Evolutionary conservation across 2,113 vertebrate genomes (phyloP).

Genomic region (Sinocyclocheilus grahami): DNA sequence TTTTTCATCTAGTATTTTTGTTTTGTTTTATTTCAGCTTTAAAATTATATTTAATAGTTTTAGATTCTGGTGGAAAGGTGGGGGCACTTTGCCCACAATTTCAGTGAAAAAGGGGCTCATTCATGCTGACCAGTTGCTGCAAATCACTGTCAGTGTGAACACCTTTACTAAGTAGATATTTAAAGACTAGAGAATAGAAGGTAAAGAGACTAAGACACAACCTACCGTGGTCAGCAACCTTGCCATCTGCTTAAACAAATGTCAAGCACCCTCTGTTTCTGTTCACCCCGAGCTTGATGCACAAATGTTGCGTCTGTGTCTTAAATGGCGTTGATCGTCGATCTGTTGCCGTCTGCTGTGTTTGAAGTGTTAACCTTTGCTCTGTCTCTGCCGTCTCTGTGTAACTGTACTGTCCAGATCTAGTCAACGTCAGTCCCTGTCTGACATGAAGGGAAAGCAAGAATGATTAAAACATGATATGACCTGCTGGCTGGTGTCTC

Average conservation of each 20-base stretch:
- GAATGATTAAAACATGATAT: not conserved
- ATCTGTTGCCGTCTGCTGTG: slow-evolving; percentile 26
- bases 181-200: not conserved
- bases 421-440: slow-evolving; percentile 49
- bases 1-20: too few relatives aligned
- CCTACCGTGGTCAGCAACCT: not conserved
- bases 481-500: not conserved
- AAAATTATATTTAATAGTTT: not conserved
- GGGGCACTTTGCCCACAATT: not conserved
- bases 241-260: slow-evolving; percentile 1
- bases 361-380: slow-evolving; percentile 44
- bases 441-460: slow-evolving; percentile 7
- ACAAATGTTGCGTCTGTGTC: slow-evolving; percentile 29
- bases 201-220: not conserved
- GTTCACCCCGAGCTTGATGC: not conserved
- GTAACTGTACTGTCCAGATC: slow-evolving; percentile 50
- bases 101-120: not conserved
- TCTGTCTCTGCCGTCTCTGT: slow-evolving; percentile 55
- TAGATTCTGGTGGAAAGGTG: not conserved
- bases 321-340: not conserved
- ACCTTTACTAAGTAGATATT: not conserved
- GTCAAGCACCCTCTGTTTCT: not conserved
- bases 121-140: not conserved
- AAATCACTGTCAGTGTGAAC: not conserved
- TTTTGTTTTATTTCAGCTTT: not conserved